These are phyloP conservation scores for Sinodicranocentrus sp. DNA, from an alignment of 2,888 invertebrate genomes.

Conservation along the genomic window DNA sequence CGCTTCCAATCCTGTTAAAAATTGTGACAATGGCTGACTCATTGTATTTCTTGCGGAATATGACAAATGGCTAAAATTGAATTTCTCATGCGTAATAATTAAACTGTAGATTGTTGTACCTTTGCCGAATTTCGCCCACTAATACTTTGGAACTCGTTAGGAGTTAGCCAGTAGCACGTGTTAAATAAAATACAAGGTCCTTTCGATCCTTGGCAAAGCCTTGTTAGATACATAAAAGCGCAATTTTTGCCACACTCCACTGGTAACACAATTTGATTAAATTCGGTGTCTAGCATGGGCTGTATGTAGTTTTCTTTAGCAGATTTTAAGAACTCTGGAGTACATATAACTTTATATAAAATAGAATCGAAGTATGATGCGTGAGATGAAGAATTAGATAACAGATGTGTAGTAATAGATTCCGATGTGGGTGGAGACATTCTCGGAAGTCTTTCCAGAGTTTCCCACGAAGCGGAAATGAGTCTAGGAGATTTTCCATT, in stretches of 20 bases:
- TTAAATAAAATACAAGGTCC: slow-evolving; percentile 79
- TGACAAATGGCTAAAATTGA: background rate
- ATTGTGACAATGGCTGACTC: slow-evolving; percentile 1
- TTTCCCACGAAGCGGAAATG: slow-evolving; percentile 58
- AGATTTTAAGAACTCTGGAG: slow-evolving; percentile 64
- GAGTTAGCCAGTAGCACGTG: slow-evolving; percentile 79
- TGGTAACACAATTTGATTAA: slow-evolving; percentile 71
- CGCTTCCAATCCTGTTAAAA: slow-evolving; percentile 75
- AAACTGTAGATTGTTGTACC: slow-evolving; percentile 68
- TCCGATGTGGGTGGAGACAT: slow-evolving; percentile 69
- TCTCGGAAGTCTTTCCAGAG: slow-evolving; percentile 58
- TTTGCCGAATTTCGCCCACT: slow-evolving; percentile 80
- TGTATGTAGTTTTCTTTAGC: slow-evolving; percentile 71
- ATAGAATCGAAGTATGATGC: slow-evolving; percentile 34
- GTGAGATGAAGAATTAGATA: slow-evolving; percentile 25
- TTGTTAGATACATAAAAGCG: slow-evolving; percentile 78
- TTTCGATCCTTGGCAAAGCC: slow-evolving; percentile 79
- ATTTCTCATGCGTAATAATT: background rate
- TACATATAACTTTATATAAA: slow-evolving; percentile 63
- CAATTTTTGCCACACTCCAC: slow-evolving; percentile 76
- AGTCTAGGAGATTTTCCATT: slow-evolving; percentile 55
- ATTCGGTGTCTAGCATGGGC: slow-evolving; percentile 68
- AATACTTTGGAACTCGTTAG: slow-evolving; percentile 80
- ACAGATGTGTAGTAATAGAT: slow-evolving; percentile 69
- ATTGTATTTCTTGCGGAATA: slow-evolving; percentile 15